A percentile compares a stretch with the other conserved stretches of the same genome.
Evolutionary conservation across 2,888 invertebrate species (phyloP).

Genomic region (Lamellibrachia satsuma): DNA sequence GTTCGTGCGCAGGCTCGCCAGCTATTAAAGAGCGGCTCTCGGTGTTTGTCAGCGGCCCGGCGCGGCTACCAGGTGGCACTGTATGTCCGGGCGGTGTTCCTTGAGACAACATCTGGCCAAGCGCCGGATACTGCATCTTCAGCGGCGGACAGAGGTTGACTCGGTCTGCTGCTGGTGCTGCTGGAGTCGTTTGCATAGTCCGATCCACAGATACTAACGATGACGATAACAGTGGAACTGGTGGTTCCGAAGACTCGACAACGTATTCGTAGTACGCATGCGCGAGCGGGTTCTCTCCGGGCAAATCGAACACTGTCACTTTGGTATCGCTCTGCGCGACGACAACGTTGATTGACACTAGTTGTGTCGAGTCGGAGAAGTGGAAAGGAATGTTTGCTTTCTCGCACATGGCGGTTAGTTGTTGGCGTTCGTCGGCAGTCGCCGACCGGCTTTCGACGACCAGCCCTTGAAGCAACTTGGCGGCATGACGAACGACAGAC

Average conservation of each 20-base stretch:
- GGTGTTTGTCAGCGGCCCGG: neutral
- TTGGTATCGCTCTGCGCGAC: neutral
- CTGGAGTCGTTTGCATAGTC: neutral
- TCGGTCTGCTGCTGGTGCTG: neutral
- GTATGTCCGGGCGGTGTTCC: neutral
- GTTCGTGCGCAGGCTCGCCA: neutral
- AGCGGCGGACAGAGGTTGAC: neutral
- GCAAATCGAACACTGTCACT: conserved; percentile 3
- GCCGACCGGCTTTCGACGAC: neutral
- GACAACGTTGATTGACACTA: neutral
- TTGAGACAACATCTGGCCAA: neutral
- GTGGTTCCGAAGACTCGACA: neutral
- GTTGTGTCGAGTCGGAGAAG: neutral
- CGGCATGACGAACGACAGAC: conserved; percentile 1
- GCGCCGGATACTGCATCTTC: neutral
- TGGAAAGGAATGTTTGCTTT: neutral
- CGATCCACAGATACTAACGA: neutral
- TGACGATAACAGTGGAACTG: neutral
- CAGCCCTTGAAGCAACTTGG: neutral
- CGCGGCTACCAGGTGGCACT: neutral
- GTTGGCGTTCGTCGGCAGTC: neutral
- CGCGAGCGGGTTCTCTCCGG: neutral
- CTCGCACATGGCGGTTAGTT: neutral
- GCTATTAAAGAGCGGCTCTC: neutral
- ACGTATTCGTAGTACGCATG: neutral